phyloP scores from a whole-genome alignment of 2,113 vertebrate genomes.

The Gambusia holbrooki region DNA sequence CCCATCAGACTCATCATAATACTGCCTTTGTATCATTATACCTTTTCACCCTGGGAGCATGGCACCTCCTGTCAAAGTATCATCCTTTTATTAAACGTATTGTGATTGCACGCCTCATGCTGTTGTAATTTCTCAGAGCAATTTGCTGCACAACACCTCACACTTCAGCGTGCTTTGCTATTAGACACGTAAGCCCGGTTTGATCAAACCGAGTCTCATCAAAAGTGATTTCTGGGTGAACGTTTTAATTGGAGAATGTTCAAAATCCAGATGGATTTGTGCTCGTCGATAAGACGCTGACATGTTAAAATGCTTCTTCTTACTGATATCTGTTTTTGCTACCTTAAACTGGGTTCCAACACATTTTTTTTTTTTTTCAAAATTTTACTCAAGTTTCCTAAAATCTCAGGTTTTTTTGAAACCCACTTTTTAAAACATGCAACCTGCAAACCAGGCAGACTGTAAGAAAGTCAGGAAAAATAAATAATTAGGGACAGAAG shows the following conservation, averaged over 20 bases:
- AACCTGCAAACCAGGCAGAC: background rate
- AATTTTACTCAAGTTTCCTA: background rate
- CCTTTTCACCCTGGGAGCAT: slow-evolving; percentile 36
- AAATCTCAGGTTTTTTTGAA: background rate
- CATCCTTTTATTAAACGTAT: slow-evolving; percentile 55
- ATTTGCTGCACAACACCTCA: slow-evolving; percentile 43
- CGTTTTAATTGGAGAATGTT: background rate
- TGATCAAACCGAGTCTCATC: slow-evolving; percentile 39
- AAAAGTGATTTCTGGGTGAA: slow-evolving; percentile 2
- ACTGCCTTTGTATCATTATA: slow-evolving; percentile 34
- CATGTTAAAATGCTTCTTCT: background rate
- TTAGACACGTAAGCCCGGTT: slow-evolving; percentile 47
- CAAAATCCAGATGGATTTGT: background rate
- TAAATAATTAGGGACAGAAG: background rate
- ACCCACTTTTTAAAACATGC: background rate
- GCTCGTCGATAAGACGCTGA: background rate
- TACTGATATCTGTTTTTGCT: background rate
- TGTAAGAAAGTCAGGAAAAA: background rate
- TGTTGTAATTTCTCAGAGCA: slow-evolving; percentile 52
- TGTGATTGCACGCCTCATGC: slow-evolving; percentile 45
- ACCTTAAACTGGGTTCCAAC: background rate
- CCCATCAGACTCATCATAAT: slow-evolving; percentile 30
- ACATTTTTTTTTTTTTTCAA: background rate
- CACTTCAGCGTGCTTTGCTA: slow-evolving; percentile 43
- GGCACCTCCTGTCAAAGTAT: slow-evolving; percentile 32